These are phyloP conservation scores for Trachymyrmex cornetzi DNA, from an alignment of 1,140 invertebrate genomes.

Conservation along the genomic window DNA sequence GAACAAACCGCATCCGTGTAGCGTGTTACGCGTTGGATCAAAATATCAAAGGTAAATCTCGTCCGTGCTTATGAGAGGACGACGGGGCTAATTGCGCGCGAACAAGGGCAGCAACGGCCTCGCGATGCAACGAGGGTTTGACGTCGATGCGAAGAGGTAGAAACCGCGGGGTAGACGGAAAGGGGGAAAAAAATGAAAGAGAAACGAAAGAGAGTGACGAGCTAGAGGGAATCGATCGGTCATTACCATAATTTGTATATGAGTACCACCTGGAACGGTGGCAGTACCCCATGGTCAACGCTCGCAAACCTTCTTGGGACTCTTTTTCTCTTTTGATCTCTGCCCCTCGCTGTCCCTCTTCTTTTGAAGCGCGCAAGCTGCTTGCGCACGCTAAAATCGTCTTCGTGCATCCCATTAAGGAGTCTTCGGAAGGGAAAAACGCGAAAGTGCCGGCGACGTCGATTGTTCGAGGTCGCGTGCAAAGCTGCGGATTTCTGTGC, in stretches of 20 bases:
- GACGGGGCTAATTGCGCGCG: constrained; percentile 68
- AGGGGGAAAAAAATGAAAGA: constrained; percentile 26
- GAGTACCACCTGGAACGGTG: constrained; percentile 77
- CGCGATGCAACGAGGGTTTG: constrained; percentile 43
- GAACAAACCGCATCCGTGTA: constrained; percentile 45
- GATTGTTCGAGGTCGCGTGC: not conserved
- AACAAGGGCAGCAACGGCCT: constrained; percentile 35
- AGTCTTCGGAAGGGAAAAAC: constrained; percentile 42
- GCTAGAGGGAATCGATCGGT: constrained; percentile 75
- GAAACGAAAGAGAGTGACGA: constrained; percentile 56
- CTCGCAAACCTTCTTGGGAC: constrained; percentile 46
- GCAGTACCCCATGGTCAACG: constrained; percentile 73
- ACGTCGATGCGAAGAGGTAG: not conserved
- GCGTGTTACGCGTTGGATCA: constrained; percentile 78
- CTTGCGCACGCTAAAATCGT: constrained; percentile 18
- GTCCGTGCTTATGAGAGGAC: not conserved
- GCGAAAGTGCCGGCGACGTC: constrained; percentile 22
- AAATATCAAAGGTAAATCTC: constrained; percentile 81
- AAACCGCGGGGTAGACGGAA: not conserved
- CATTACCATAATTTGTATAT: constrained; percentile 81
- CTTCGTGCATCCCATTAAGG: constrained; percentile 47
- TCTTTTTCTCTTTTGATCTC: constrained; percentile 64
- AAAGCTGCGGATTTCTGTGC: not conserved
- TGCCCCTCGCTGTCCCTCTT: constrained; percentile 51
- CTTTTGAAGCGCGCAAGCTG: constrained; percentile 45